A percentile compares a stretch with the other conserved stretches of the same genome.
phyloP scores from a whole-genome alignment of 2,113 vertebrate genomes.

The Bos indicus region DNA sequence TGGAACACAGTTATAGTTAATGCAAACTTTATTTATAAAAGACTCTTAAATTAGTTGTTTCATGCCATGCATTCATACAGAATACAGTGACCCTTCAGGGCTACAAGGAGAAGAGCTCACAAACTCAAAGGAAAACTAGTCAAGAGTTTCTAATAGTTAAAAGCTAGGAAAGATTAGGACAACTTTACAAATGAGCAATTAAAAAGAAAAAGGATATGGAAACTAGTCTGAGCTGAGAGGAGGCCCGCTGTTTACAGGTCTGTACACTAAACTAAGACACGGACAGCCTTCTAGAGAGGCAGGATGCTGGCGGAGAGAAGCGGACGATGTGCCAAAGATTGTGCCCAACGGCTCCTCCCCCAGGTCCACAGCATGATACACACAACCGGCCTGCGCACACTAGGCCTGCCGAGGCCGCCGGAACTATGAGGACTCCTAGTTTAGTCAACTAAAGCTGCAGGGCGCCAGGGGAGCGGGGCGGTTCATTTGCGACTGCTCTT shows the following conservation, averaged over 20 bases:
- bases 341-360: slow-evolving; percentile 79
- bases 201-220: slow-evolving; percentile 76
- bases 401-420: slow-evolving; percentile 77
- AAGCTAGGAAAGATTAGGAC: slow-evolving; percentile 81
- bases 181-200: slow-evolving; percentile 79
- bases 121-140: slow-evolving; percentile 82
- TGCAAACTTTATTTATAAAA: slow-evolving; percentile 98
- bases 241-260: slow-evolving; percentile 83
- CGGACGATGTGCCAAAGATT: slow-evolving; percentile 87
- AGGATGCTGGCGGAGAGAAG: slow-evolving; percentile 80
- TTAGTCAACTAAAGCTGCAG: slow-evolving; percentile 81
- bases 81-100: slow-evolving; percentile 84
- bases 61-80: slow-evolving; percentile 95
- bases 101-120: slow-evolving; percentile 82
- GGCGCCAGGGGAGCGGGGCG: slow-evolving; percentile 62
- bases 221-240: slow-evolving; percentile 77
- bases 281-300: slow-evolving; percentile 81
- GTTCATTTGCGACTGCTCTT: slow-evolving; percentile 96
- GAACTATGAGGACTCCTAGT: slow-evolving; percentile 80
- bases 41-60: slow-evolving; percentile 89
- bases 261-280: slow-evolving; percentile 89
- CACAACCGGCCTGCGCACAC: slow-evolving; percentile 81
- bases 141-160: slow-evolving; percentile 81
- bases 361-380: slow-evolving; percentile 83
- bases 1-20: slow-evolving; percentile 81